A percentile compares a stretch with the other conserved stretches of the same genome.
phyloP scores from a whole-genome alignment of 2,888 invertebrate genomes.

The Xestia ashworthii region DNA sequence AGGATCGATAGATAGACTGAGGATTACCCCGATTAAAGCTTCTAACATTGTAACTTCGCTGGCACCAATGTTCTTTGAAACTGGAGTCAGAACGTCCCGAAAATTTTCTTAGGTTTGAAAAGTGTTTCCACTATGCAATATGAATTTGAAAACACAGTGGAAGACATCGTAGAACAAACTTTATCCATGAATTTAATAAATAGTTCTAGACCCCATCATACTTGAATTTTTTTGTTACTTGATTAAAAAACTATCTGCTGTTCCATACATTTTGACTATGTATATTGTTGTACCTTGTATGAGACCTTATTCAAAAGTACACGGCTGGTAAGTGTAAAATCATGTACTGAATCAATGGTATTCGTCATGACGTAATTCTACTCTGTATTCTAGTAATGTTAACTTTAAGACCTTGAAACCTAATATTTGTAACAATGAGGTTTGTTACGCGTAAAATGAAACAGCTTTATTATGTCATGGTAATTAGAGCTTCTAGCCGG shows the following conservation, averaged over 20 bases:
- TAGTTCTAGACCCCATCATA: not conserved
- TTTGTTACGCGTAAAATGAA: not conserved
- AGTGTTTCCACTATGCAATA: not conserved
- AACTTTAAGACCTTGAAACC: not conserved
- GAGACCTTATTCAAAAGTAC: not conserved
- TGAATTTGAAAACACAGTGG: not conserved
- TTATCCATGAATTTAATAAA: not conserved
- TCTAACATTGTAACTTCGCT: not conserved
- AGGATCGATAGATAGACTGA: not conserved
- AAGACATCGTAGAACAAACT: not conserved
- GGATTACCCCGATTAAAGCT: not conserved
- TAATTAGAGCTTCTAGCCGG: not conserved
- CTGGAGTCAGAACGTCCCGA: not conserved
- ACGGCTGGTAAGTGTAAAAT: not conserved
- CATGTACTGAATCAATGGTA: not conserved
- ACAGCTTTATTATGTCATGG: not conserved
- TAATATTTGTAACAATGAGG: constrained; percentile 1
- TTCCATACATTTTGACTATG: not conserved
- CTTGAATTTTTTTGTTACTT: not conserved
- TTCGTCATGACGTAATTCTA: not conserved
- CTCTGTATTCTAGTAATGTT: not conserved
- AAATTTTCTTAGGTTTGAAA: not conserved
- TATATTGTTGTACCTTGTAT: not conserved
- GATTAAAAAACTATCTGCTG: not conserved
- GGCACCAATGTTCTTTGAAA: not conserved